Evolutionary conservation across 2,113 vertebrate genomes (phyloP), one percentile per base, ranked within the genome.

Genomic region (Arvicanthis niloticus): DNA sequence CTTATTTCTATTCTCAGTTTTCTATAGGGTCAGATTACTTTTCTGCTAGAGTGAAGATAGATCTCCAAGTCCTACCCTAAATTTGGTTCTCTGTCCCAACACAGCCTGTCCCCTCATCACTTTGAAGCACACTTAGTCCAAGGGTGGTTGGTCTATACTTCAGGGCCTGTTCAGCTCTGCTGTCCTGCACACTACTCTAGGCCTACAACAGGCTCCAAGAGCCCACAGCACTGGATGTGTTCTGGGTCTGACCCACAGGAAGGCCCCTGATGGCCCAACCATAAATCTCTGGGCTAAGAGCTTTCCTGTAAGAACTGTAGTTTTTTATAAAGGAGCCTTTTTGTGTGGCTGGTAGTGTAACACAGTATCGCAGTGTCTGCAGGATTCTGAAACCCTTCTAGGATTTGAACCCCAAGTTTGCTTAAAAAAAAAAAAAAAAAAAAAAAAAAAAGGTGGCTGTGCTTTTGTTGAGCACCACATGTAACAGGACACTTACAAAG

Each of bases 381-480:
- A 73, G 15, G 37, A 21, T 8, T 31, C 58, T 48, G 19, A 48
- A 77, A 19, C 19, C 58, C 58, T 42, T 62, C 81, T 65, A 26
- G n/a, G 10, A 31, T 58, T 19, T n/a, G 22, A 42, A 15, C 34
- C 24, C 51, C 37, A 88, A 40, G 15, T 56, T 48, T 88, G 21
- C 53, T 58, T 80, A 53, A 21, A 37, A 80, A 21, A 37, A 80
- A 37, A 51, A 22, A 85, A 40, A n/a, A n/a, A n/a, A 53, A 21
- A 37, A 80, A 21, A 37, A 80, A 17, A 1, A n/a, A 12, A n/a
- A 6, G 13, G 31, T 17, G 34, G 34, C 13, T n/a, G 34, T n/a
- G 1, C 4, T n/a, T 60, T 6, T 0, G 2, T 5, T 7, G 21
- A 4, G 7, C 2, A 16, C 12, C 17, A 34, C 37, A 15, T 4